Conservation (phyloP, 2,797 vertebrate genomes). For the Premnoplex brunnescens region DNA sequence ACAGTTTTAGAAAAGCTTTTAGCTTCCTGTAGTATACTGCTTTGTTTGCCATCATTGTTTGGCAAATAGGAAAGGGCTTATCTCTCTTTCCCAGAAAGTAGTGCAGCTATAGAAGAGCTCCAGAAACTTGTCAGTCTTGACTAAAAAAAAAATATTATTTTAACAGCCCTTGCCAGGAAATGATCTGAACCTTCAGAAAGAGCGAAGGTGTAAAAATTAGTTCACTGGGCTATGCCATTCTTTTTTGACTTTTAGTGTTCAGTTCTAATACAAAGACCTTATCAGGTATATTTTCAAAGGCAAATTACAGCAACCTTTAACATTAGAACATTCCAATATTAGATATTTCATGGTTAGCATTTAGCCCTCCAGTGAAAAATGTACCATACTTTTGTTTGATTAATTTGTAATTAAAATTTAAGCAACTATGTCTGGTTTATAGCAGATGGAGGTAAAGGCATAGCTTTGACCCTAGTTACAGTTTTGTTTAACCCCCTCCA, state of each 20-base stretch:
- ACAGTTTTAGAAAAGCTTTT: conserved; percentile 15
- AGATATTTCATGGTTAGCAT: conserved; percentile 1
- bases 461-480: conserved; percentile 51
- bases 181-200: conserved; percentile 24
- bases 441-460: conserved; percentile 33
- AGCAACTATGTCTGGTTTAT: conserved; percentile 10
- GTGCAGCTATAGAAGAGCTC: conserved; percentile 34
- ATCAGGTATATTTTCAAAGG: conserved; percentile 17
- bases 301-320: neutral
- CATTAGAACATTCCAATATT: neutral
- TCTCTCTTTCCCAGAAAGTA: conserved; percentile 60
- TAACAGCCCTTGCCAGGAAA: conserved; percentile 23
- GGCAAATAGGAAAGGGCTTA: conserved; percentile 55
- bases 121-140: conserved; percentile 56
- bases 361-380: neutral
- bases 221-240: neutral
- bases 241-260: neutral
- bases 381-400: conserved; percentile 19
- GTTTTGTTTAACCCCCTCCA: conserved; percentile 67
- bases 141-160: conserved; percentile 46
- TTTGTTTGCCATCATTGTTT: conserved; percentile 57
- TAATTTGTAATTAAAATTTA: conserved; percentile 61
- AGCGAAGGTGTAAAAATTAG: conserved; percentile 50
- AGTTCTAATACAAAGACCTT: neutral
- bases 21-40: neutral